These are phyloP conservation scores for Brachionus koreanus DNA, from an alignment of 1,140 invertebrate species.

Conservation along the genomic window DNA sequence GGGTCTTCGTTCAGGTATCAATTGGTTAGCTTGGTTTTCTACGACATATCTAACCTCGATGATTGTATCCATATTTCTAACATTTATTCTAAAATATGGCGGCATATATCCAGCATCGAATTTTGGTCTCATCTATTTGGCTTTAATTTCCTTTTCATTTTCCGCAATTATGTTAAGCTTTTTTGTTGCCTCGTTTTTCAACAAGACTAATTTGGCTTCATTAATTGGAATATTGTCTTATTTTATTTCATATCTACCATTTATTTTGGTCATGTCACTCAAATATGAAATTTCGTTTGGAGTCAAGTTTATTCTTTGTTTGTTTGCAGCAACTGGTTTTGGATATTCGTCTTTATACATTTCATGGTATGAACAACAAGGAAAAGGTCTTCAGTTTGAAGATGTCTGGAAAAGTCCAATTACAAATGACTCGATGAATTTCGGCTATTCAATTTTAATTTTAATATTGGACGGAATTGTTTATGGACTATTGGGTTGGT, in stretches of 20 bases:
- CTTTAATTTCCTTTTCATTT: conserved; percentile 3
- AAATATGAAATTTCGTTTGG: conserved; percentile 53
- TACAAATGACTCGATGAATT: conserved; percentile 53
- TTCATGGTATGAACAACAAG: conserved; percentile 55
- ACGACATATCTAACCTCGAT: conserved; percentile 51
- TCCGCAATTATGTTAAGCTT: conserved; percentile 50
- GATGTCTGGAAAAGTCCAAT: conserved; percentile 53
- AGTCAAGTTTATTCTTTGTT: conserved; percentile 55
- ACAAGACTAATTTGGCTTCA: conserved; percentile 57
- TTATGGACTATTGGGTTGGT: conserved; percentile 59
- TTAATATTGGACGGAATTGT: conserved; percentile 57
- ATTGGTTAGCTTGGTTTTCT: conserved; percentile 57
- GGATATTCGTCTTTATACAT: conserved; percentile 52
- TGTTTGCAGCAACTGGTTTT: conserved; percentile 59
- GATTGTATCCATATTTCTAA: conserved; percentile 48
- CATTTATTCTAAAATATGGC: conserved; percentile 40
- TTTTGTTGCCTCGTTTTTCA: conserved; percentile 59
- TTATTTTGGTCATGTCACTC: conserved; percentile 55
- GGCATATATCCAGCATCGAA: conserved; percentile 29
- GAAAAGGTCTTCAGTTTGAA: conserved; percentile 58
- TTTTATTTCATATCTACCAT: conserved; percentile 59
- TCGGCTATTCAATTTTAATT: conserved; percentile 55
- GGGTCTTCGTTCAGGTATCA: conserved; percentile 55
- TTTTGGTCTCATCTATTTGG: conserved; percentile 1
- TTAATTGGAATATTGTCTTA: conserved; percentile 57